Evolutionary conservation across 2,888 invertebrate species (phyloP).

Genomic region (Drosophila testacea): DNA sequence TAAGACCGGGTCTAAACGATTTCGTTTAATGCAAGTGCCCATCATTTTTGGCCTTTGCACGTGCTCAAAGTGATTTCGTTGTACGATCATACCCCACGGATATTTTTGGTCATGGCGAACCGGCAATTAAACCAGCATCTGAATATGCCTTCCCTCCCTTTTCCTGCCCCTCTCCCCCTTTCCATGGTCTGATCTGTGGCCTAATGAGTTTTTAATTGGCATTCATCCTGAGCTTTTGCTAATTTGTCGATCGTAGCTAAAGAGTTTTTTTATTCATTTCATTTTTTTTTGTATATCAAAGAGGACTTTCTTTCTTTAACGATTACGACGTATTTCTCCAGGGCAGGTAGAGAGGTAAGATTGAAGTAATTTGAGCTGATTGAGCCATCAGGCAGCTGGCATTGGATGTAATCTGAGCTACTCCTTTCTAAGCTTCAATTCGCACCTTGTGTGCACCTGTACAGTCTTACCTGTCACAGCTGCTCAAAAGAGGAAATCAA

Average conservation of each 20-base stretch:
- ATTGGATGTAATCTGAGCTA: slow-evolving; percentile 58
- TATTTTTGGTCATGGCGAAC: slow-evolving; percentile 72
- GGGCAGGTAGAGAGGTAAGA: neutral
- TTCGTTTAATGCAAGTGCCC: slow-evolving; percentile 79
- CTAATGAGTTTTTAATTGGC: slow-evolving; percentile 78
- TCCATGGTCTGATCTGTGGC: slow-evolving; percentile 9
- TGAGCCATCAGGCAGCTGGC: slow-evolving; percentile 70
- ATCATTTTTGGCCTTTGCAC: slow-evolving; percentile 71
- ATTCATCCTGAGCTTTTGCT: slow-evolving; percentile 45
- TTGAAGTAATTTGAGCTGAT: slow-evolving; percentile 64
- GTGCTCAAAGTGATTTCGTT: slow-evolving; percentile 71
- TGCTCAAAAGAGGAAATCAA: neutral
- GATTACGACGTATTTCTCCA: neutral
- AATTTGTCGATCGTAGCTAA: slow-evolving; percentile 57
- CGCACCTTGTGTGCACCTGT: slow-evolving; percentile 54
- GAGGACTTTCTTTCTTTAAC: slow-evolving; percentile 34
- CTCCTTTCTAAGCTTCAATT: slow-evolving; percentile 63
- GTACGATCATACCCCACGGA: slow-evolving; percentile 51
- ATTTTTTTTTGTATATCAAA: slow-evolving; percentile 14
- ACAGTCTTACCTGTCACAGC: neutral
- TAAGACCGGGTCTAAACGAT: slow-evolving; percentile 67
- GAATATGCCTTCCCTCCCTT: slow-evolving; percentile 25
- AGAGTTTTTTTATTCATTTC: slow-evolving; percentile 10
- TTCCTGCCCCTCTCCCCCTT: neutral
- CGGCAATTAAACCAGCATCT: slow-evolving; percentile 71